Evolutionary conservation across 2,888 invertebrate species (phyloP).

Genomic region (Chorisops tibialis): DNA sequence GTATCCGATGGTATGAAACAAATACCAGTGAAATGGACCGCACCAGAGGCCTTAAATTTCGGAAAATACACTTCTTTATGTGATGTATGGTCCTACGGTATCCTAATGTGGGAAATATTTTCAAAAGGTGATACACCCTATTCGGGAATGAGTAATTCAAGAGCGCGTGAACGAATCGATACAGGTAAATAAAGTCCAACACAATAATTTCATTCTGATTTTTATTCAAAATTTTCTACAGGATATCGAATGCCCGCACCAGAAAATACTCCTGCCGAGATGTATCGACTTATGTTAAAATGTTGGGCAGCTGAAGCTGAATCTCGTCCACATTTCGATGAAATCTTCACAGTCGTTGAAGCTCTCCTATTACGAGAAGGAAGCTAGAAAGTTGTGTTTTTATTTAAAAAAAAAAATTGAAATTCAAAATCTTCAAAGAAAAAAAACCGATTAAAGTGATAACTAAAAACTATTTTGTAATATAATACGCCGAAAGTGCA

Average conservation of each 20-base stretch:
- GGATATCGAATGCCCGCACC: conserved; percentile 93
- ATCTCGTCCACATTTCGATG: conserved; percentile 87
- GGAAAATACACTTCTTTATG: conserved; percentile 95
- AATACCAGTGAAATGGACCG: conserved; percentile 98
- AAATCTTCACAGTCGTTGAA: conserved; percentile 77
- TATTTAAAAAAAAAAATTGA: neutral
- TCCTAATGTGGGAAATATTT: conserved; percentile 96
- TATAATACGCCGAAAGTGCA: neutral
- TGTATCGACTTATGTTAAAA: conserved; percentile 84
- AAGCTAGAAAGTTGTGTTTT: conserved; percentile 7
- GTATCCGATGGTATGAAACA: conserved; percentile 98
- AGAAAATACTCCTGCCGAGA: conserved; percentile 81
- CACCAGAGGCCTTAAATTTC: conserved; percentile 93
- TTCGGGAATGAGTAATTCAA: conserved; percentile 88
- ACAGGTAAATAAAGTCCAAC: conserved; percentile 59
- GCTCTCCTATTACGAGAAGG: conserved; percentile 53
- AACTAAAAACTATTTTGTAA: neutral
- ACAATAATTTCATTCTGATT: too few species aligned
- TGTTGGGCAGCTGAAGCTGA: conserved; percentile 95
- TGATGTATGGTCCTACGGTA: conserved; percentile 97
- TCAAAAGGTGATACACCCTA: conserved; percentile 91
- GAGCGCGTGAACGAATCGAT: conserved; percentile 91
- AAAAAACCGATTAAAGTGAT: conserved; percentile 12
- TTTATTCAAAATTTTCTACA: conserved; percentile 45
- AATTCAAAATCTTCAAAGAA: neutral